A percentile compares a stretch with the other conserved stretches of the same genome.
phyloP scores from a whole-genome alignment of 2,888 invertebrate genomes.

The Ectropis crepuscularia region DNA sequence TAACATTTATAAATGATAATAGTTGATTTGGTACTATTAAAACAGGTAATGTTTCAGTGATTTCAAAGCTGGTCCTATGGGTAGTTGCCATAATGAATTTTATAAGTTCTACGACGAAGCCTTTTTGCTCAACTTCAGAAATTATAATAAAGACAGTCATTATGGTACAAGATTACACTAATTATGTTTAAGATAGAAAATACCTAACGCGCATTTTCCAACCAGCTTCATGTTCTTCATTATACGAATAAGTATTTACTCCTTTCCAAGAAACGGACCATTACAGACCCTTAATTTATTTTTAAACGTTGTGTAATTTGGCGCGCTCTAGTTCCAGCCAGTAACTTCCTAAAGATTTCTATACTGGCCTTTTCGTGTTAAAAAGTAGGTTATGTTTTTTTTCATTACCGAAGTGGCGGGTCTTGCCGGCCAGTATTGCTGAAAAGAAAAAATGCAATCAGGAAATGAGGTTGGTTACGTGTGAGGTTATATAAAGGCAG shows the following conservation, averaged over 20 bases:
- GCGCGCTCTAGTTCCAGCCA: conserved; percentile 1
- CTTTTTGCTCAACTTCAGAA: too few species aligned
- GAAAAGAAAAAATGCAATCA: conserved; percentile 27
- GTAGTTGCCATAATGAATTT: too few species aligned
- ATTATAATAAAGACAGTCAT: too few species aligned
- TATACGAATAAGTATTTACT: neutral
- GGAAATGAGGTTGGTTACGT: conserved; percentile 24
- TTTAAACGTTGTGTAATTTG: conserved; percentile 11
- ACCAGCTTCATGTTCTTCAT: neutral
- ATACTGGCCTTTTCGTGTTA: neutral
- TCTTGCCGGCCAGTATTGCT: conserved; percentile 19
- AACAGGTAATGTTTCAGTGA: too few species aligned
- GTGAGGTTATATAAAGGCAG: conserved; percentile 4
- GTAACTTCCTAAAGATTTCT: conserved; percentile 15
- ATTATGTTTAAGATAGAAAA: neutral
- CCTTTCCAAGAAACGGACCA: neutral
- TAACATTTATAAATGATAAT: too few species aligned
- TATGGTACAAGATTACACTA: too few species aligned
- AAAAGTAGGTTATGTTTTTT: conserved; percentile 11
- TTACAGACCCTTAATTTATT: conserved; percentile 11
- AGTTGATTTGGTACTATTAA: too few species aligned
- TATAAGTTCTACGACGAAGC: too few species aligned
- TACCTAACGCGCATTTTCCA: neutral
- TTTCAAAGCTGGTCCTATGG: too few species aligned
- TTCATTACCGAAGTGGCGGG: conserved; percentile 26